phyloP scores from a whole-genome alignment of 2,888 invertebrate genomes.

The Melinaea marsaeus region DNA sequence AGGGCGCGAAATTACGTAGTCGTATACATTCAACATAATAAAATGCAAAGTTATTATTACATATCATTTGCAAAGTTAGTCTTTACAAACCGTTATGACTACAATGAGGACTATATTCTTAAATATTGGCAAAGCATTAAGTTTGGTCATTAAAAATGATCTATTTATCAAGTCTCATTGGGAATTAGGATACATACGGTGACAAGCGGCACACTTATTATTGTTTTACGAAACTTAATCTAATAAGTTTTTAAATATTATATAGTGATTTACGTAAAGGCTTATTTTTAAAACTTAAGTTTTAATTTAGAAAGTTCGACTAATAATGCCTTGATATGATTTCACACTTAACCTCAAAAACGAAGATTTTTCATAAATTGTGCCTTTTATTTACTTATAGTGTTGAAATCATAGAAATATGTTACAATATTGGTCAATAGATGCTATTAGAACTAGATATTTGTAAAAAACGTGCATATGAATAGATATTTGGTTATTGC shows the following conservation, averaged over 20 bases:
- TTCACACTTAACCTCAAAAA: conserved; percentile 67
- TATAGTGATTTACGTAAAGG: background rate
- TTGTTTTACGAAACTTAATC: conserved; percentile 4
- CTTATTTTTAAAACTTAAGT: background rate
- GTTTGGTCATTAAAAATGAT: background rate
- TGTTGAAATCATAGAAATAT: conserved; percentile 2
- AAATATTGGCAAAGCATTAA: conserved; percentile 5
- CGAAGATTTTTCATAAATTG: conserved; percentile 17
- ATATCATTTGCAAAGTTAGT: background rate
- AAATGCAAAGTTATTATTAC: conserved; percentile 1
- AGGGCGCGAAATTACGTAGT: conserved; percentile 74
- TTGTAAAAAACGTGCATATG: conserved; percentile 59
- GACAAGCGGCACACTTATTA: conserved; percentile 16
- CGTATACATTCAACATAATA: conserved; percentile 26
- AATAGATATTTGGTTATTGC: conserved; percentile 74
- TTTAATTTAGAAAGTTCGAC: conserved; percentile 18
- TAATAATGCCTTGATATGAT: conserved; percentile 21
- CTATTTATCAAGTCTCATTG: conserved; percentile 5
- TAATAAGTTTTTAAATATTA: conserved; percentile 3
- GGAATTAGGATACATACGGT: conserved; percentile 13
- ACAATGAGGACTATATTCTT: background rate
- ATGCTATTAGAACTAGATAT: conserved; percentile 27
- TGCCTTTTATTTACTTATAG: conserved; percentile 10
- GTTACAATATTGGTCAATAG: conserved; percentile 10
- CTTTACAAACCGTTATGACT: background rate